These are phyloP conservation scores for Sycophila texana DNA, from an alignment of 2,888 invertebrate genomes.

Conservation along the genomic window DNA sequence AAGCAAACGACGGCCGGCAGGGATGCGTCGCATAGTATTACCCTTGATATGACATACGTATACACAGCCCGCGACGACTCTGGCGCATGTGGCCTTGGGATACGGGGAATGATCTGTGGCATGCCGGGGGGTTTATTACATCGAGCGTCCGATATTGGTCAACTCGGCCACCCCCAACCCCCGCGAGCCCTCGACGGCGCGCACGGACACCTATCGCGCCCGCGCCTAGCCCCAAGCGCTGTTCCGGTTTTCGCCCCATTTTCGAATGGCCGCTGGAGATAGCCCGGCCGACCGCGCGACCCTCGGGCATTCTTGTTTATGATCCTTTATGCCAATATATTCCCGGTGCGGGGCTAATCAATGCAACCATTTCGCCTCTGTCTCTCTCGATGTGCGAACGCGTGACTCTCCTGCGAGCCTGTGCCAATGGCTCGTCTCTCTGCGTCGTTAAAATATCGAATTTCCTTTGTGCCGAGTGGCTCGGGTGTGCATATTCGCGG, in stretches of 20 bases:
- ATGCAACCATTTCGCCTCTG: conserved; percentile 15
- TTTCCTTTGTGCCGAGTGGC: conserved; percentile 33
- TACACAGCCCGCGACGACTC: background rate
- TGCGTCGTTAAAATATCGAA: conserved; percentile 45
- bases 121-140: conserved; percentile 15
- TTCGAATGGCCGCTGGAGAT: conserved; percentile 7
- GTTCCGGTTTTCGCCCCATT: conserved; percentile 25
- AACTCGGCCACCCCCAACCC: background rate
- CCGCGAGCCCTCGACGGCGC: background rate
- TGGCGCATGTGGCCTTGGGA: background rate
- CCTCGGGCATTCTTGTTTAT: conserved; percentile 34
- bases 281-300: background rate
- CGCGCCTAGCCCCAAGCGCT: conserved; percentile 17
- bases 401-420: no score
- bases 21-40: conserved; percentile 28
- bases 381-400: background rate
- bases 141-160: conserved; percentile 35
- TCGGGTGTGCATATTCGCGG: background rate
- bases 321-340: conserved; percentile 42
- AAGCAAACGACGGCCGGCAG: background rate
- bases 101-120: conserved; percentile 11
- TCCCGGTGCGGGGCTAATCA: conserved; percentile 19
- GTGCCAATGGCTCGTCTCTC: background rate
- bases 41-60: background rate
- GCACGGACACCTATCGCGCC: background rate